These are phyloP conservation scores for Lepidotrigona ventralis DNA, from an alignment of 1,140 invertebrate species.

Conservation along the genomic window DNA sequence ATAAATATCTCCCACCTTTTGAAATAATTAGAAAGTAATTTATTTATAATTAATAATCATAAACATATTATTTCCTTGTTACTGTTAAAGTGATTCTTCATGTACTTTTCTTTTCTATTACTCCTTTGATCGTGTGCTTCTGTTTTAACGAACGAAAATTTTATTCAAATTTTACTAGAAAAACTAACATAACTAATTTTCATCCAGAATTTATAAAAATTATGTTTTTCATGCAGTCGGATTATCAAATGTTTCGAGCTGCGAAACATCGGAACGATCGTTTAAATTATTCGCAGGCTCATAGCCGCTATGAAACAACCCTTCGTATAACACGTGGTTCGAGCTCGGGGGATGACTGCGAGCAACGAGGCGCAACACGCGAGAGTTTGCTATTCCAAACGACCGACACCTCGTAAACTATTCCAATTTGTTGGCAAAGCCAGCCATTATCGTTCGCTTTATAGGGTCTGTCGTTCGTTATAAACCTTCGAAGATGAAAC, in stretches of 20 bases:
- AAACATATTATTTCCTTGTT: no score
- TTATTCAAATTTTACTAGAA: no score
- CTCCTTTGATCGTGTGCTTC: no score
- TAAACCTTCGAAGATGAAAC: neutral
- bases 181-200: no score
- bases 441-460: neutral
- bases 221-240: no score
- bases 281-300: neutral
- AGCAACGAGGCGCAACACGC: neutral
- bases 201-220: no score
- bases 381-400: constrained; percentile 7
- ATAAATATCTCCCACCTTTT: no score
- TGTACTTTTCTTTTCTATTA: no score
- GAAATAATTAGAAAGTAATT: no score
- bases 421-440: constrained; percentile 20
- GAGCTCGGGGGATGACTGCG: neutral
- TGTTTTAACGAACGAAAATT: no score
- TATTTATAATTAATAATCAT: no score
- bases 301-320: neutral
- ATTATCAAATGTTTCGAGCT: neutral
- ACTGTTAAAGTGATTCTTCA: no score
- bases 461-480: neutral
- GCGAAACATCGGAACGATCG: neutral
- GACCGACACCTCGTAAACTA: constrained; percentile 13
- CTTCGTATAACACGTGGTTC: neutral